Base-by-base conservation (phyloP, 1,140 invertebrate genomes). In the Drosophila subpulchrella region DNA sequence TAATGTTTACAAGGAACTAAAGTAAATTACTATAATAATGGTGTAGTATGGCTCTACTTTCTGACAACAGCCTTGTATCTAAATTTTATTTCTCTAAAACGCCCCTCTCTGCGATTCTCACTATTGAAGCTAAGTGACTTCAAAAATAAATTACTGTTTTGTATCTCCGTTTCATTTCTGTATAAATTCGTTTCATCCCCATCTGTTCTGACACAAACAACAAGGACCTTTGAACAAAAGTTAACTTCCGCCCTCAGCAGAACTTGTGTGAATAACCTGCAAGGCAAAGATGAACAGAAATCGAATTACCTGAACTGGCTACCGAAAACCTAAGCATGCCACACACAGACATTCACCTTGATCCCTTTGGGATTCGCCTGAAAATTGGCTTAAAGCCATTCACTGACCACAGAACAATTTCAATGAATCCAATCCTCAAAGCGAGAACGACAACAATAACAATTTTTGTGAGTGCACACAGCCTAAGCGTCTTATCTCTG, bases 401-500 rank as follows among this genome's bases (percentile, higher is more conserved):
- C 67, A 36, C 27, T 41, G 65, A 48, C 51, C 67, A 70, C 10
- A 36, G 1, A 71, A 32, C 66, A 47, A 47, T 47, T 55, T 48
- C 65, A 32, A 34, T 39, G 63, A 56, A 57, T 68, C 6, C 41
- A 39, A 70, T 34, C 11, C 17, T 4, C 32, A 24, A 32, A 54
- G 34, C 32, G 27, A 39, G 15, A 17, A 12, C n/a, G 27, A 20
- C 24, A 70, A 68, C 51, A 70, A 70, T 70, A 71, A 71, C 44
- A 41, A 50, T 71, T 70, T 50, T 41, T 70, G 65, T 34, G 44
- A 70, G 67, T 55, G 42, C 56, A 63, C 56, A 63, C 39, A 57
- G 73, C 70, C 75, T 85, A 78, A 88, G 83, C 83, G 85, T 83
- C 83, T 88, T 88, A 83, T 84, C 76, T 76, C 57, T 47, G 62